Evolutionary conservation across 2,113 vertebrate species (phyloP).

Genomic region (Puntigrus tetrazona): DNA sequence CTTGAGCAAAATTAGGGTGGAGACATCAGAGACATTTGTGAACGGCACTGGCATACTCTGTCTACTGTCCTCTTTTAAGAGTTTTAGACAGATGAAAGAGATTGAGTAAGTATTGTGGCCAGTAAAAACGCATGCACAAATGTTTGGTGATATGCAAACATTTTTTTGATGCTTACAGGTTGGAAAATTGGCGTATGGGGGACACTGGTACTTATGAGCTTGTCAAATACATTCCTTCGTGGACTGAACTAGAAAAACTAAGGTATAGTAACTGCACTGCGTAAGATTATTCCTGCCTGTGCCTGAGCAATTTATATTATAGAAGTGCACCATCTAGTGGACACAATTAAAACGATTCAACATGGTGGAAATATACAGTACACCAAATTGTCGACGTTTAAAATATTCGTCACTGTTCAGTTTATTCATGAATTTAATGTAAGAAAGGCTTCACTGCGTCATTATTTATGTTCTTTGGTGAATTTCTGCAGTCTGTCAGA

Average conservation of each 20-base stretch:
- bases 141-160: background rate
- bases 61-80: constrained; percentile 68
- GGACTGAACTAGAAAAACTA: constrained; percentile 77
- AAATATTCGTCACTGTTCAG: background rate
- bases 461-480: background rate
- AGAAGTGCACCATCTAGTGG: background rate
- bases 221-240: constrained; percentile 68
- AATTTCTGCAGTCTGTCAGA: constrained; percentile 75
- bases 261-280: constrained; percentile 70
- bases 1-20: constrained; percentile 69
- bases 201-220: constrained; percentile 75
- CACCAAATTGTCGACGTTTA: background rate
- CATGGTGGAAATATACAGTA: background rate
- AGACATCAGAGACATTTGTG: background rate
- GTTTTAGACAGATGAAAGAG: constrained; percentile 70
- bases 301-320: background rate
- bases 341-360: background rate
- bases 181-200: constrained; percentile 78
- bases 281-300: background rate
- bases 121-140: background rate
- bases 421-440: background rate
- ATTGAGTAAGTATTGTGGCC: constrained; percentile 73
- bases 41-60: constrained; percentile 39
- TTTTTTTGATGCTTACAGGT: constrained; percentile 67
- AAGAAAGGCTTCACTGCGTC: background rate